Evolutionary conservation across 1,140 invertebrate species (phyloP), one percentile per base, ranked within the genome.

Genomic region (Drosophila punjabiensis): DNA sequence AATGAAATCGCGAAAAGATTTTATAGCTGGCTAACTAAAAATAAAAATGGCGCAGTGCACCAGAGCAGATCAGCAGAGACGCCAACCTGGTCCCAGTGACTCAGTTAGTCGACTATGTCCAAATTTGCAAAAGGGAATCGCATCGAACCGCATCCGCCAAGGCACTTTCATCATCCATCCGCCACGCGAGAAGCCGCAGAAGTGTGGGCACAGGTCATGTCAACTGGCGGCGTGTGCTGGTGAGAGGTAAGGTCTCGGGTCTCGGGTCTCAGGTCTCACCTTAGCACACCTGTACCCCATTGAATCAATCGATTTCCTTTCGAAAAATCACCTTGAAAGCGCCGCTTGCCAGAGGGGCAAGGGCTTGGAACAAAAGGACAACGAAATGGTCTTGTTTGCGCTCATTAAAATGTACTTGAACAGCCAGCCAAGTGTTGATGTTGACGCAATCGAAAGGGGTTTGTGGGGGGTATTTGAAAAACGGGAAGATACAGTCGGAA

Each of bases 291-390:
- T 53, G 52, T 33, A 53, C 30, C 30, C n/a, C 52, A 18, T 33
- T 32, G 52, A 73, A 81, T 81, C 63, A 84, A 88, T 89, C 86
- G 86, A 89, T 90, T 79, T 68, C 77, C 73, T 71, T 71, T 68
- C 65, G n/a, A 79, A 69, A 53, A 52, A 66, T 63, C 60, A 81
- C 74, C 86, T 88, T 89, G 67, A 79, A 60, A 32, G 13, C 61
- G 45, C 20, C 28, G 50, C 61, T 48, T n/a, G 43, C 30, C 33
- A 13, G 13, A 43, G 48, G 43, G 52, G 18, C 47, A 59, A 37
- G 75, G 55, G 64, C 66, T 58, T 28, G 14, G 43, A 62, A 45
- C 58, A 63, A 77, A 87, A 83, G 73, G 80, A 88, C 84, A 81
- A 60, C 56, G 35, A 69, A 83, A 77, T 64, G 73, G 62, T 83